A percentile compares a stretch with the other conserved stretches of the same genome.
These are phyloP conservation scores for Limnephilus lunatus DNA, from an alignment of 2,888 invertebrate genomes.

Conservation along the genomic window DNA sequence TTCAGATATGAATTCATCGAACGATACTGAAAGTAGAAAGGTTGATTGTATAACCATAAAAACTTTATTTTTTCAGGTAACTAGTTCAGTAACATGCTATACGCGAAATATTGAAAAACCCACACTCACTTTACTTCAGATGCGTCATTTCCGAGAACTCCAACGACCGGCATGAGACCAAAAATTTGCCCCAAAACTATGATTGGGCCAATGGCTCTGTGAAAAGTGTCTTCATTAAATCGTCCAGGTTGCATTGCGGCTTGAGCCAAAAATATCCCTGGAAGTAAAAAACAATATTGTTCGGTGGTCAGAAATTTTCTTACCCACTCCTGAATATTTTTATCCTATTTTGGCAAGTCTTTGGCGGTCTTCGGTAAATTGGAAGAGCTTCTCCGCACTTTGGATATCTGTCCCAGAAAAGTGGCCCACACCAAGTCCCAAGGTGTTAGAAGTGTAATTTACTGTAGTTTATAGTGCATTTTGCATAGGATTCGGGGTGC, in stretches of 20 bases:
- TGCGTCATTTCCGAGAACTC: constrained; percentile 72
- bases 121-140: constrained; percentile 70
- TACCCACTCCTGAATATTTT: background rate
- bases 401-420: background rate
- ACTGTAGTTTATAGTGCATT: too few species aligned
- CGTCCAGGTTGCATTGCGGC: background rate
- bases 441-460: too few species aligned
- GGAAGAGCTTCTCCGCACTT: too few species aligned
- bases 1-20: too few species aligned
- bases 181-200: constrained; percentile 75
- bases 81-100: background rate
- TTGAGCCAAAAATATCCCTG: background rate
- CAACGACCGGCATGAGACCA: constrained; percentile 76
- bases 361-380: background rate
- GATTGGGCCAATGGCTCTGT: constrained; percentile 75
- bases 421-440: background rate
- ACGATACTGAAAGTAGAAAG: too few species aligned
- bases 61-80: too few species aligned
- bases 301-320: background rate
- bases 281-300: background rate
- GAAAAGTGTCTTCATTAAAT: constrained; percentile 71
- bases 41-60: too few species aligned
- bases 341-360: background rate
- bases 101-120: background rate
- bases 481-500: too few species aligned